These are phyloP conservation scores for Drosophila ironensis DNA, from an alignment of 1,140 invertebrate genomes.

Conservation along the genomic window DNA sequence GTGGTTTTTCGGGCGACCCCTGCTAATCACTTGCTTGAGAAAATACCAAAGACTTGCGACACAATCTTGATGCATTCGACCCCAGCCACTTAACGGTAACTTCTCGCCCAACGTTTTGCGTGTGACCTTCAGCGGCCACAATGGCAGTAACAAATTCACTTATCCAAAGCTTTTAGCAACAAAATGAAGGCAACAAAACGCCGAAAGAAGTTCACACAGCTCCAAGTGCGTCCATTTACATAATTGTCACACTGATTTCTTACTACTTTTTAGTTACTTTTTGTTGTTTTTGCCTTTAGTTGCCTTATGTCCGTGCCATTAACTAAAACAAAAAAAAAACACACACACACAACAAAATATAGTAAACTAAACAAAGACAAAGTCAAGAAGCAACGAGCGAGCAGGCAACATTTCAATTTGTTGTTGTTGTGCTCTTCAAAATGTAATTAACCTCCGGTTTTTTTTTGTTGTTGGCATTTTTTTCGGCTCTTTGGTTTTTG, in stretches of 20 bases:
- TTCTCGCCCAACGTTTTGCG: slow-evolving; percentile 15
- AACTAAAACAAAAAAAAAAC: slow-evolving; percentile 21
- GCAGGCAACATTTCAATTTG: slow-evolving; percentile 65
- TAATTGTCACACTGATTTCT: slow-evolving; percentile 75
- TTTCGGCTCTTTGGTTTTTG: slow-evolving; percentile 34
- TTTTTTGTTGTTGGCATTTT: slow-evolving; percentile 28
- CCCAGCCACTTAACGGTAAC: slow-evolving; percentile 68
- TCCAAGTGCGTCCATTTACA: slow-evolving; percentile 74
- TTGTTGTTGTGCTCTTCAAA: slow-evolving; percentile 64
- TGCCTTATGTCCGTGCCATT: slow-evolving; percentile 50
- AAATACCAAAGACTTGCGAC: slow-evolving; percentile 61
- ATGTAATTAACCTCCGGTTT: slow-evolving; percentile 71
- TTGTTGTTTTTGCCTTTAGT: neutral
- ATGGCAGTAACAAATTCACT: slow-evolving; percentile 54
- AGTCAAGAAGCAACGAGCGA: neutral
- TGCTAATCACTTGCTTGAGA: slow-evolving; percentile 6
- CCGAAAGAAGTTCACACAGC: slow-evolving; percentile 39
- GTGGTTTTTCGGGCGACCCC: neutral
- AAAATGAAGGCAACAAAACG: neutral
- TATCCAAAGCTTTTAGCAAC: slow-evolving; percentile 43
- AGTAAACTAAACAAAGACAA: slow-evolving; percentile 29
- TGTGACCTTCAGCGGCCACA: slow-evolving; percentile 61
- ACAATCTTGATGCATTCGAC: slow-evolving; percentile 67
- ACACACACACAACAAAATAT: no score
- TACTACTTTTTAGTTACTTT: slow-evolving; percentile 8